These are phyloP conservation scores for Palythoa grandiflora DNA, from an alignment of 92 coral and sea anemone genomes.

Conservation along the genomic window DNA sequence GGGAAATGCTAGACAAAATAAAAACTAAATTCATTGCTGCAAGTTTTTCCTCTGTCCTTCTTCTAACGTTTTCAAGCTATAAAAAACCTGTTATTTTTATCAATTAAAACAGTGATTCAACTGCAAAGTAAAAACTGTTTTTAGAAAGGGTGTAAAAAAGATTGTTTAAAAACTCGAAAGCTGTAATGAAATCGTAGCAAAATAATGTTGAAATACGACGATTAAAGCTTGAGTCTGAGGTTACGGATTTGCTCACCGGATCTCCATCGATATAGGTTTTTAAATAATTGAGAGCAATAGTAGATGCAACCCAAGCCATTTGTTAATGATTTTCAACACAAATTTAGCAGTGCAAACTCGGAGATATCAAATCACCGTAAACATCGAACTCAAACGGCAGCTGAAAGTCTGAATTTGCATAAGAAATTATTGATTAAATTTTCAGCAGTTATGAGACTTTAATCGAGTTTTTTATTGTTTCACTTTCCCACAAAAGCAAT, in stretches of 20 bases:
- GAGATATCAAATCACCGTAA: neutral
- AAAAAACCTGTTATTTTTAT: too few species aligned
- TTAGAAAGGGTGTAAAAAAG: too few species aligned
- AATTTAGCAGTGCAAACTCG: neutral
- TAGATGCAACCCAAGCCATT: constrained; percentile 87
- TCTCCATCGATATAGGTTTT: constrained; percentile 75
- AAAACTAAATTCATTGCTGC: too few species aligned
- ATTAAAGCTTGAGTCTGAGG: neutral
- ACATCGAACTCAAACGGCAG: neutral
- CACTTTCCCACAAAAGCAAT: constrained; percentile 2
- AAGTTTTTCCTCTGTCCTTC: too few species aligned
- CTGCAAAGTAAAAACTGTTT: too few species aligned
- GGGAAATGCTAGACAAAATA: too few species aligned
- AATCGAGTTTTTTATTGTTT: neutral
- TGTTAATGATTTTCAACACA: neutral
- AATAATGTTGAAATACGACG: neutral
- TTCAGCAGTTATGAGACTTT: neutral
- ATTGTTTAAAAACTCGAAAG: neutral
- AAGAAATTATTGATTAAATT: too few species aligned
- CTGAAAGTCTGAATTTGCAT: neutral
- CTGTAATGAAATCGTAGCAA: neutral
- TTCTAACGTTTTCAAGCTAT: too few species aligned
- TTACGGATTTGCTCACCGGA: constrained; percentile 58
- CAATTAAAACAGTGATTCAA: too few species aligned
- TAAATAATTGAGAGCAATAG: constrained; percentile 75